Evolutionary conservation across 2,888 invertebrate genomes (phyloP).

Genomic region (Ormia ochracea): DNA sequence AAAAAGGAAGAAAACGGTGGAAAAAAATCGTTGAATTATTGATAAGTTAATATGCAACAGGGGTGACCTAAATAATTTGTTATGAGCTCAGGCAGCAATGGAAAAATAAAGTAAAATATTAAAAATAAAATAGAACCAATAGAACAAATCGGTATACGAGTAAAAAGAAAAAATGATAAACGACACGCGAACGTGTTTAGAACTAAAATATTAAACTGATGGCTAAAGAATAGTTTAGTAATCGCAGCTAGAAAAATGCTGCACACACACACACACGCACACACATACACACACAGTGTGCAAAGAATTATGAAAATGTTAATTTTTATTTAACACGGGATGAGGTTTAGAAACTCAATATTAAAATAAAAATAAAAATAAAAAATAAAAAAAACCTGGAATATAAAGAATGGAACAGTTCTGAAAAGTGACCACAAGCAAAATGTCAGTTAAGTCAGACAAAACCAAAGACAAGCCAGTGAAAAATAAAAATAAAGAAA

Average conservation of each 20-base stretch:
- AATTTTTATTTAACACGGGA: conserved; percentile 62
- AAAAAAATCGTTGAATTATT: conserved; percentile 65
- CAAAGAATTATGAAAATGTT: conserved; percentile 61
- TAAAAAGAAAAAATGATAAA: conserved; percentile 51
- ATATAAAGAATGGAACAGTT: conserved; percentile 37
- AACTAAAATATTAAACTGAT: conserved; percentile 45
- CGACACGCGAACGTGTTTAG: conserved; percentile 63
- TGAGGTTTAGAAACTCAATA: conserved; percentile 37
- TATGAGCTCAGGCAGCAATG: conserved; percentile 45
- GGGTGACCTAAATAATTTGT: conserved; percentile 67
- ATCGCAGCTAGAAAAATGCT: not conserved
- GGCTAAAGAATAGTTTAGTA: conserved; percentile 19
- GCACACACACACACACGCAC: not conserved
- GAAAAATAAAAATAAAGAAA: not conserved
- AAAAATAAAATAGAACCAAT: conserved; percentile 12
- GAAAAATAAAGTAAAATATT: conserved; percentile 22
- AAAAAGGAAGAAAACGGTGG: not conserved
- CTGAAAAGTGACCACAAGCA: conserved; percentile 60
- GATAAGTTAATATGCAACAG: conserved; percentile 67
- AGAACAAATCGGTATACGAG: conserved; percentile 34
- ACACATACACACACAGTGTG: conserved; percentile 9
- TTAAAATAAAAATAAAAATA: conserved; percentile 3
- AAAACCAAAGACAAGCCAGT: conserved; percentile 37
- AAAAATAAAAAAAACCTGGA: not conserved
- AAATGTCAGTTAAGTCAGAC: conserved; percentile 60